These are phyloP conservation scores for Spodoptera frugiperda DNA, from an alignment of 1,140 invertebrate species.

Conservation along the genomic window DNA sequence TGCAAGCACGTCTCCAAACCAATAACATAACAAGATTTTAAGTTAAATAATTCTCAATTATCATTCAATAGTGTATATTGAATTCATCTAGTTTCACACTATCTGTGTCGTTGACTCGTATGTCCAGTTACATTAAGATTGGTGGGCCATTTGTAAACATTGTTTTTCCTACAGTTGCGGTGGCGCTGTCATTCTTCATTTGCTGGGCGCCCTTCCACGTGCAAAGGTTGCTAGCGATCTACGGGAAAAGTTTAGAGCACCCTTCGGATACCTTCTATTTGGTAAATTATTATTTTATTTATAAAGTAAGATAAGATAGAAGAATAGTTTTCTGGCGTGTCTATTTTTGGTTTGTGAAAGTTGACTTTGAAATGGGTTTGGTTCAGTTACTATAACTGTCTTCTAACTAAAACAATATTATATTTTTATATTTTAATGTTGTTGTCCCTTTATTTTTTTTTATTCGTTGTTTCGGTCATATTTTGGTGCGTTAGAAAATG, in stretches of 20 bases:
- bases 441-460: too few species aligned
- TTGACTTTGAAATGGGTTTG: too few species aligned
- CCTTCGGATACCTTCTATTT: conserved; percentile 75
- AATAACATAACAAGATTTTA: not conserved
- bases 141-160: not conserved
- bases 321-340: not conserved
- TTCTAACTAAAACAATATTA: too few species aligned
- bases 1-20: not conserved
- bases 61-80: too few species aligned
- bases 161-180: conserved; percentile 90
- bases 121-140: conserved; percentile 5
- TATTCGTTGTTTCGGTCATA: too few species aligned
- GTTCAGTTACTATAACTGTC: too few species aligned
- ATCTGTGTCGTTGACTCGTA: not conserved
- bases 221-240: conserved; percentile 93
- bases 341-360: too few species aligned
- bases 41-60: too few species aligned
- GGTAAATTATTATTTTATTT: conserved; percentile 61
- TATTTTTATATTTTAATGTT: too few species aligned
- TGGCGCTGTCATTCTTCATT: conserved; percentile 96
- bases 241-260: conserved; percentile 86
- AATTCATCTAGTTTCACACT: too few species aligned
- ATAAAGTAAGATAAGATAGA: not conserved
- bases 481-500: too few species aligned
- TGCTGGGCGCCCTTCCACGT: conserved; percentile 98